These are phyloP conservation scores for Willisornis vidua DNA, from an alignment of 2,113 vertebrate genomes.

Conservation along the genomic window DNA sequence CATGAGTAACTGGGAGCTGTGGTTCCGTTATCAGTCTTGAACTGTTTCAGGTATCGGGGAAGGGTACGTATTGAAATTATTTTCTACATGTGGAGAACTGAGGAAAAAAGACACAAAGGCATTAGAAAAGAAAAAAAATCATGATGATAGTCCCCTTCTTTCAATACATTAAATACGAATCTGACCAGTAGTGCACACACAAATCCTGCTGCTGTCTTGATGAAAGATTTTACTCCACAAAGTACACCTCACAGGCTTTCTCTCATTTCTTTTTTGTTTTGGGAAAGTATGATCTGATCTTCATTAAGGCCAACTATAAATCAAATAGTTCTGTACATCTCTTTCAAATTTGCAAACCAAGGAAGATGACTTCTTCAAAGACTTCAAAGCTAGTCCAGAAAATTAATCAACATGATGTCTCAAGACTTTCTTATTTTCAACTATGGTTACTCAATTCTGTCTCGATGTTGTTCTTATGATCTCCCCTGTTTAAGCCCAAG, in stretches of 20 bases:
- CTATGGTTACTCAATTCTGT: not conserved
- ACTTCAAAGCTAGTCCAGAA: not conserved
- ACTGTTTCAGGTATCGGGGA: not conserved
- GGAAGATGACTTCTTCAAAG: not conserved
- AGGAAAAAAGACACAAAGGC: not conserved
- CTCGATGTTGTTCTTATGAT: not conserved
- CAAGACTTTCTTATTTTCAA: not conserved
- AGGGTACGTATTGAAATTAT: not conserved
- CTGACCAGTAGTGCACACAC: not conserved
- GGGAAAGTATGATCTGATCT: not conserved
- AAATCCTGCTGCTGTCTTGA: not conserved
- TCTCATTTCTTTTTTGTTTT: not conserved
- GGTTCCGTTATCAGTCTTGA: not conserved
- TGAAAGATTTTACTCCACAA: not conserved
- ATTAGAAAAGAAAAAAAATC: not conserved
- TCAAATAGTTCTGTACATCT: not conserved
- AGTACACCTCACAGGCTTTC: not conserved
- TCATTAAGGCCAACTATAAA: not conserved
- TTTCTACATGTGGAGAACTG: not conserved
- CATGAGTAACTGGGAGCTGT: not conserved
- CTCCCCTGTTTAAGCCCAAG: not conserved
- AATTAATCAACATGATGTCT: not conserved
- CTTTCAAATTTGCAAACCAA: not conserved
- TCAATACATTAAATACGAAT: not conserved
- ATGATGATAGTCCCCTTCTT: not conserved